phyloP scores from a whole-genome alignment of 2,888 invertebrate species.

The Allacma fusca region DNA sequence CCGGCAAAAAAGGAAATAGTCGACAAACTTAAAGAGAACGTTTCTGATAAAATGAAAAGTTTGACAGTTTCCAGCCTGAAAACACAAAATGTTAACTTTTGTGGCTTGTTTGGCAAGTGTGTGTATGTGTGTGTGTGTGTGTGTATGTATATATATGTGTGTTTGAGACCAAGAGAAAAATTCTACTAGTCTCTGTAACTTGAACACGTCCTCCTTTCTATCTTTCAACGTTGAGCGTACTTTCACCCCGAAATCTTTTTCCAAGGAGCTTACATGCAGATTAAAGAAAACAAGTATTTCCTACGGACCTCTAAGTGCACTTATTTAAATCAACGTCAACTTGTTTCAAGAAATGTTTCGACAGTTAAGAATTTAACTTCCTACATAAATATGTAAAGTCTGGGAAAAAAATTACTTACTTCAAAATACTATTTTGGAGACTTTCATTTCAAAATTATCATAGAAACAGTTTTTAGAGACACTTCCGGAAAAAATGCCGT shows the following conservation, averaged over 20 bases:
- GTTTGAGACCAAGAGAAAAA: not conserved
- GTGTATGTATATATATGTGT: no score
- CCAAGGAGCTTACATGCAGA: not conserved
- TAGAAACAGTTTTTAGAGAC: no score
- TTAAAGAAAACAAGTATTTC: not conserved
- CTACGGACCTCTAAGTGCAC: not conserved
- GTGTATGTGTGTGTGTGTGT: no score
- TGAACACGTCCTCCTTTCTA: not conserved
- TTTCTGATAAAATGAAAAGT: slow-evolving; percentile 49
- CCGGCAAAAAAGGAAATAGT: slow-evolving; percentile 1
- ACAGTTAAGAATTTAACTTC: slow-evolving; percentile 18
- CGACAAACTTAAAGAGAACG: slow-evolving; percentile 42
- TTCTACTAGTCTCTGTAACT: not conserved
- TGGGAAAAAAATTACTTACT: no score
- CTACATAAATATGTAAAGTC: no score
- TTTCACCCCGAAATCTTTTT: not conserved
- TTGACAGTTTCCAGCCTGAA: slow-evolving; percentile 40
- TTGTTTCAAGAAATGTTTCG: not conserved
- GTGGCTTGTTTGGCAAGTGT: not conserved
- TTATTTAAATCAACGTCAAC: slow-evolving; percentile 37
- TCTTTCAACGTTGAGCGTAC: not conserved
- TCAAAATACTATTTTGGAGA: no score
- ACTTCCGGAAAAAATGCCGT: no score
- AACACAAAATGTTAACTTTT: slow-evolving; percentile 34
- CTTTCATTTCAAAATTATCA: no score